phyloP scores from a whole-genome alignment of 64 coral and sea anemone species.

The Dendrophyllia cribrosa region DNA sequence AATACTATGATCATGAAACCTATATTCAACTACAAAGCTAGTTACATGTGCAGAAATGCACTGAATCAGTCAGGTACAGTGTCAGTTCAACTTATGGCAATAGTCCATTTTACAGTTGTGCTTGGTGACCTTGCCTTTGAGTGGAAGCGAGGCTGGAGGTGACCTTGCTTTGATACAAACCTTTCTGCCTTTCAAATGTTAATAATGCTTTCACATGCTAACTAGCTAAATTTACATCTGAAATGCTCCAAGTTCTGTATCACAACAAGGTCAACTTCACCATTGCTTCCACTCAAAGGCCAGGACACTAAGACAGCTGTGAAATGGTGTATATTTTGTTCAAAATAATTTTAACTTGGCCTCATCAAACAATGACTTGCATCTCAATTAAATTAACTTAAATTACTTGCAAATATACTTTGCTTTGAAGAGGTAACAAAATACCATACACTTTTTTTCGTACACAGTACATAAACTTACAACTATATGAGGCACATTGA shows the following conservation, averaged over 20 bases:
- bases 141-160: too few relatives aligned
- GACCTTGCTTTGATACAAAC: too few relatives aligned
- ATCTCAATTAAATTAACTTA: not conserved
- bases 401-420: conserved; percentile 5
- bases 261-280: too few relatives aligned
- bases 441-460: not conserved
- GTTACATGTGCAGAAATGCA: not conserved
- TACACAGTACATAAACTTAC: not conserved
- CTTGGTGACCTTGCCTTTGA: too few relatives aligned
- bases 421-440: not conserved
- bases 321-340: not conserved
- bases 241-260: too few relatives aligned
- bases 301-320: too few relatives aligned
- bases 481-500: not conserved
- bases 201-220: too few relatives aligned
- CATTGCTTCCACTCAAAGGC: too few relatives aligned
- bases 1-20: conserved; percentile 34
- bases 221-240: too few relatives aligned
- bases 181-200: too few relatives aligned
- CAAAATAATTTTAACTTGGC: conserved; percentile 33
- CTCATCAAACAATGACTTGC: conserved; percentile 9
- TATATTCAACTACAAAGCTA: not conserved
- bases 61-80: not conserved
- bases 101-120: too few relatives aligned
- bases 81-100: too few relatives aligned